These are phyloP conservation scores for Argyresthia albistria DNA, from an alignment of 2,888 invertebrate genomes.

Conservation along the genomic window DNA sequence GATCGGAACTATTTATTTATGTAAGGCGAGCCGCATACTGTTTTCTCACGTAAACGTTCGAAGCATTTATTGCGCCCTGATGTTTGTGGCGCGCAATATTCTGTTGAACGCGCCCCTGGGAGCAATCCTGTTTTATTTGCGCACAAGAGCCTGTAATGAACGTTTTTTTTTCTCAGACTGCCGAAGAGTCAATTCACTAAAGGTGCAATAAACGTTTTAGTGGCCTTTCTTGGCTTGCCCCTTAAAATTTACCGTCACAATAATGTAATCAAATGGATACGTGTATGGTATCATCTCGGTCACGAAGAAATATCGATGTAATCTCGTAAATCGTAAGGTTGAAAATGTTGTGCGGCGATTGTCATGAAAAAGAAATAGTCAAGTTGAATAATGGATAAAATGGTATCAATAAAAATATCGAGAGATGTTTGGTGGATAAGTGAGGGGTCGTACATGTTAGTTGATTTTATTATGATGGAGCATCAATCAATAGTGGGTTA, in stretches of 20 bases:
- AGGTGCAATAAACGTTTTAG: slow-evolving; percentile 50
- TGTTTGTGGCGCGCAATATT: slow-evolving; percentile 65
- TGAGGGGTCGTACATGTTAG: no score
- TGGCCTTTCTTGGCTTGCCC: slow-evolving; percentile 22
- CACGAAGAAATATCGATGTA: slow-evolving; percentile 17
- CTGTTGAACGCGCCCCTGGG: slow-evolving; percentile 53
- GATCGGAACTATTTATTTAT: no score
- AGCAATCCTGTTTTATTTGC: slow-evolving; percentile 62
- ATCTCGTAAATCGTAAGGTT: slow-evolving; percentile 19
- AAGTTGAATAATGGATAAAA: not conserved
- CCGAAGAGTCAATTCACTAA: slow-evolving; percentile 49
- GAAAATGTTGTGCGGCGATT: slow-evolving; percentile 10
- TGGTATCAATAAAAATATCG: not conserved
- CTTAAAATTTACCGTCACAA: slow-evolving; percentile 33
- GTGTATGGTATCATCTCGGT: slow-evolving; percentile 15
- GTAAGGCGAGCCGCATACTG: no score
- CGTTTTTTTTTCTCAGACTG: slow-evolving; percentile 56
- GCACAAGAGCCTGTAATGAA: slow-evolving; percentile 57
- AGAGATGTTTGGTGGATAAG: not conserved
- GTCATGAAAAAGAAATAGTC: no score
- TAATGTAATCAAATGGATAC: slow-evolving; percentile 33
- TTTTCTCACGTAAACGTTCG: slow-evolving; percentile 41
- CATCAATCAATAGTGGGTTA: no score
- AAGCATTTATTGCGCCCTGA: slow-evolving; percentile 63
- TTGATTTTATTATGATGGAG: no score